Base-by-base conservation (phyloP, 2,888 invertebrate species). In the Cancer borealis region DNA sequence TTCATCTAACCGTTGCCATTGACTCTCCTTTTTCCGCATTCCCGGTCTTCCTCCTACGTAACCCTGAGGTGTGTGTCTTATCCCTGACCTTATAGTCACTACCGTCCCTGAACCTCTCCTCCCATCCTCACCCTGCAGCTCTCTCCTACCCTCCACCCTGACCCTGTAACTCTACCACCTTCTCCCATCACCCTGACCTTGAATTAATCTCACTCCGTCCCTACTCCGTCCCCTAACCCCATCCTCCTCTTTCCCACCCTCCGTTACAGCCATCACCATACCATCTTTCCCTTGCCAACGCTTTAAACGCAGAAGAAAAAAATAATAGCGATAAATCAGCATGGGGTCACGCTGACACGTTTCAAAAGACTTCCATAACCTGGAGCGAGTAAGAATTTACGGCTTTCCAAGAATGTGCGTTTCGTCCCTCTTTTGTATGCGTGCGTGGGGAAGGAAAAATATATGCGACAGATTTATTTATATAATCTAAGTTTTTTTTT, bases 171-270 rank as follows among this genome's bases (percentile, higher is more conserved):
- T 26, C 73, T 8, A n/a, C n/a, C 73, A 73, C 73, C 73, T 73
- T n/a, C 73, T 26, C 73, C 73, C 10, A 73, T 73, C 84, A 84
- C 84, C 84, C 39, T 84, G 84, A 84, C 84, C 84, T 84, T 84
- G 84, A 84, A 84, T 84, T 84, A 84, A 30, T 10, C 84, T 12
- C 84, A 39, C 84, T 14, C 39, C 30, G n/a, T 39, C 84, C 30
- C 84, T 26, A 26, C 0, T 39, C 10, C 17, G 17, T 39, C 2
- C 84, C 30, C 30, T 60, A 60, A 60, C 60, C 60, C 21, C 60
- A 17, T 60, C n/a, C 73, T 60, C 60, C 21, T 54, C 54, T 54
- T 54, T 54, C 54, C 54, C 17, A 54, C 12, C 10, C 12, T 17
- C 14, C 17, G 12, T 12, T 54, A 54, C 54, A 12, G 1, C 54